A percentile compares a stretch with the other conserved stretches of the same genome.
Evolutionary conservation across 1,140 invertebrate genomes (phyloP).

Genomic region (Drosophila ironensis): DNA sequence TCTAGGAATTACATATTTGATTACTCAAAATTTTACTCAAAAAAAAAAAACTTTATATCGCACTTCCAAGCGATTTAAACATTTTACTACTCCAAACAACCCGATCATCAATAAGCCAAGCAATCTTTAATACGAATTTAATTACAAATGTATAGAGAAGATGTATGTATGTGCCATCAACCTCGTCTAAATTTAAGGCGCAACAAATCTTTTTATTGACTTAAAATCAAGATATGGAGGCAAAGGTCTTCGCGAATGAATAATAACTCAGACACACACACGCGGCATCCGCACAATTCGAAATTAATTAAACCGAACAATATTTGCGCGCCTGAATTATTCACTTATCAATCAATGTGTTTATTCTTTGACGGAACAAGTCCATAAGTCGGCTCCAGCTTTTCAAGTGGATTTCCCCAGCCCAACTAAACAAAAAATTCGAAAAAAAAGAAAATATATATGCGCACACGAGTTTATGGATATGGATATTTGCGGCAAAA

Average conservation of each 20-base stretch:
- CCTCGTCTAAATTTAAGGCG: conserved; percentile 12
- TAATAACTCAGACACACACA: conserved; percentile 1
- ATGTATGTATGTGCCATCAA: too few species aligned
- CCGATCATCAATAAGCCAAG: too few species aligned
- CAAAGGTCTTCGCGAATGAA: conserved; percentile 7
- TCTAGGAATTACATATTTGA: too few species aligned
- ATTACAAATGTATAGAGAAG: neutral
- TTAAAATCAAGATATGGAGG: neutral
- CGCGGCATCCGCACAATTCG: conserved; percentile 7
- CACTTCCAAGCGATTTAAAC: too few species aligned
- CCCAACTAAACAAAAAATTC: neutral
- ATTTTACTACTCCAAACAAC: too few species aligned
- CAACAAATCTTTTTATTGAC: conserved; percentile 15
- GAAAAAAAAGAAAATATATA: neutral
- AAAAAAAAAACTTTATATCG: too few species aligned
- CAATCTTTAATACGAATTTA: too few species aligned
- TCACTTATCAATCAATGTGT: conserved; percentile 63
- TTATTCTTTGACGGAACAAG: conserved; percentile 45
- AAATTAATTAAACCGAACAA: conserved; percentile 46
- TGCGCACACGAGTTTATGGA: neutral
- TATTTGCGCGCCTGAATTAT: conserved; percentile 39
- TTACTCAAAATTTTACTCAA: too few species aligned
- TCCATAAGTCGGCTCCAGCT: conserved; percentile 40
- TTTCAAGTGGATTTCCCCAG: conserved; percentile 70
- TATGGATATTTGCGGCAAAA: conserved; percentile 50